Evolutionary conservation across 2,113 vertebrate genomes (phyloP).

Genomic region (Podarcis raffonei): DNA sequence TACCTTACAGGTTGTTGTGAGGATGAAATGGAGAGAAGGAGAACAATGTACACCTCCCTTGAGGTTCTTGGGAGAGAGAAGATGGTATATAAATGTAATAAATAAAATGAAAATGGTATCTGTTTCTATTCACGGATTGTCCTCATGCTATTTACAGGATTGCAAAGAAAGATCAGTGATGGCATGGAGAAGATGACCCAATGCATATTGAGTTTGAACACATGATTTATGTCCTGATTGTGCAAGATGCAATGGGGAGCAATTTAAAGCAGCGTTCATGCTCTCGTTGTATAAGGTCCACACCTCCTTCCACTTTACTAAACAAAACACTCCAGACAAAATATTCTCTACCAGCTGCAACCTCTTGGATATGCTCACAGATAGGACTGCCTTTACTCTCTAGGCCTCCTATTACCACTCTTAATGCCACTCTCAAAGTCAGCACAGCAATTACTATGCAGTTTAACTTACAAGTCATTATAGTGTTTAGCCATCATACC

Average conservation of each 20-base stretch:
- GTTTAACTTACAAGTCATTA: slow-evolving; percentile 62
- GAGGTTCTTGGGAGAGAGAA: too few species aligned
- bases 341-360: not conserved
- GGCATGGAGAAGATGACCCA: not conserved
- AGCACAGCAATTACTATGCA: slow-evolving; percentile 48
- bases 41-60: too few species aligned
- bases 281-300: not conserved
- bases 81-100: too few species aligned
- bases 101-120: too few species aligned
- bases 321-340: accelerated
- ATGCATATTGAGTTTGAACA: not conserved
- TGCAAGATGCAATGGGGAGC: not conserved
- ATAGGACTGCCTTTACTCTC: not conserved
- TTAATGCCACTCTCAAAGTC: slow-evolving; percentile 13
- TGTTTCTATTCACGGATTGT: not conserved
- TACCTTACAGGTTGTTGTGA: too few species aligned
- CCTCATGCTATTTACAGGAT: too few species aligned
- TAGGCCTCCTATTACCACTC: not conserved
- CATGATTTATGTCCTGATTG: not conserved
- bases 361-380: not conserved
- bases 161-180: not conserved
- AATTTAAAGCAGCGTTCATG: not conserved
- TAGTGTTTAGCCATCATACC: slow-evolving; percentile 50
- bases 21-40: too few species aligned
- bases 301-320: accelerated